Conservation (phyloP, 2,888 invertebrate species). For the Xestobium rufovillosum region DNA sequence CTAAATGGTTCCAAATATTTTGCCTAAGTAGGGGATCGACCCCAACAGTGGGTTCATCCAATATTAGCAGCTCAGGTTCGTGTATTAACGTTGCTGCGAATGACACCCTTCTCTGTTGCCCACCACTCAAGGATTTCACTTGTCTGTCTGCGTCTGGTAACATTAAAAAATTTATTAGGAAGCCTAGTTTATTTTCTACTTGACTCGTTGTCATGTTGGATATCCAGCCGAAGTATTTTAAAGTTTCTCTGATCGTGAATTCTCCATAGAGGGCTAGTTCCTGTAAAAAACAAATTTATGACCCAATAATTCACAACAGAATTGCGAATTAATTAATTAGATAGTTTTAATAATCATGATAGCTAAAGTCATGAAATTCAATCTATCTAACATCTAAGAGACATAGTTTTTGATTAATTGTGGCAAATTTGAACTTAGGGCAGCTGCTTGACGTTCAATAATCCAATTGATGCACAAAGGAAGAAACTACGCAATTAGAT, state of each 20-base stretch:
- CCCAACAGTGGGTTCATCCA: constrained; percentile 90
- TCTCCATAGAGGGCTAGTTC: constrained; percentile 41
- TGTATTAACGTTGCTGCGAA: constrained; percentile 90
- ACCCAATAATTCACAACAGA: no score
- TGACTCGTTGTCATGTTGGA: constrained; percentile 34
- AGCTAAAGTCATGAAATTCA: no score
- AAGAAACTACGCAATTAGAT: no score
- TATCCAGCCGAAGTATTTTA: constrained; percentile 41
- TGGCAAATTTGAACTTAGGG: no score
- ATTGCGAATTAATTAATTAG: no score
- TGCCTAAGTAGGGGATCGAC: constrained; percentile 84
- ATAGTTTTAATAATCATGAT: no score
- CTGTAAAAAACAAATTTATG: no score
- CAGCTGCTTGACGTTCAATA: no score
- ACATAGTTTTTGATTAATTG: no score
- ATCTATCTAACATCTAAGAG: no score
- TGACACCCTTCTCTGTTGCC: constrained; percentile 84
- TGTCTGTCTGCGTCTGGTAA: constrained; percentile 32
- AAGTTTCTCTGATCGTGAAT: constrained; percentile 39
- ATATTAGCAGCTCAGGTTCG: constrained; percentile 82
- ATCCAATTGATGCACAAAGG: no score
- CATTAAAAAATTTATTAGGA: constrained; percentile 37
- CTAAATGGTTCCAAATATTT: constrained; percentile 91
- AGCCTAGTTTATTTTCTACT: constrained; percentile 35
- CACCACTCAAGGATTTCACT: constrained; percentile 77